Evolutionary conservation across 1,140 invertebrate genomes (phyloP).

Genomic region (Coptotermes formosanus): DNA sequence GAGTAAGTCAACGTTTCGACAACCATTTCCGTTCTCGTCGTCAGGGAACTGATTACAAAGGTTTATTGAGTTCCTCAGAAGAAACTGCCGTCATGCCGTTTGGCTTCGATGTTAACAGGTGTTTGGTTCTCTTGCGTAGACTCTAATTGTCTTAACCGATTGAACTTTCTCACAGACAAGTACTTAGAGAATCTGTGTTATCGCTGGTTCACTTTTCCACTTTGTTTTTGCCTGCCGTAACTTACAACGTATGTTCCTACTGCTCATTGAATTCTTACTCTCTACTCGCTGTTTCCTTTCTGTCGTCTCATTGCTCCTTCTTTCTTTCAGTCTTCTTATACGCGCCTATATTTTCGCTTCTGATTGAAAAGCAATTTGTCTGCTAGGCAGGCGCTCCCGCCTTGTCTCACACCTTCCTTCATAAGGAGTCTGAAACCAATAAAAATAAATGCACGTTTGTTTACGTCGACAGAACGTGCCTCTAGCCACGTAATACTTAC

Average conservation of each 20-base stretch:
- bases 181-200: too few relatives aligned
- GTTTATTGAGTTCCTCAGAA: too few relatives aligned
- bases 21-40: too few relatives aligned
- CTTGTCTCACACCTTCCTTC: slow-evolving; percentile 10
- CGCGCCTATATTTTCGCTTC: background rate
- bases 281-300: background rate
- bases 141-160: background rate
- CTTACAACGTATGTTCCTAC: background rate
- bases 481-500: slow-evolving; percentile 6
- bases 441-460: slow-evolving; percentile 2
- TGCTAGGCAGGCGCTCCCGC: background rate
- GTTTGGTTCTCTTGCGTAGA: background rate
- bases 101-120: background rate
- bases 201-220: too few relatives aligned
- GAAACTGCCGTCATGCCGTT: background rate
- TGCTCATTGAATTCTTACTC: background rate
- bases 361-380: slow-evolving; percentile 16
- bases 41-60: too few relatives aligned
- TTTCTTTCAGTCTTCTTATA: background rate
- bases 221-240: background rate
- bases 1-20: too few relatives aligned
- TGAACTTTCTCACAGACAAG: background rate
- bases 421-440: slow-evolving; percentile 13
- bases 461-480: slow-evolving; percentile 4
- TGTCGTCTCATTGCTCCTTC: background rate